A percentile compares a stretch with the other conserved stretches of the same genome.
These are phyloP conservation scores for Triplophysa siluroides DNA, from an alignment of 2,113 vertebrate genomes.

Conservation along the genomic window DNA sequence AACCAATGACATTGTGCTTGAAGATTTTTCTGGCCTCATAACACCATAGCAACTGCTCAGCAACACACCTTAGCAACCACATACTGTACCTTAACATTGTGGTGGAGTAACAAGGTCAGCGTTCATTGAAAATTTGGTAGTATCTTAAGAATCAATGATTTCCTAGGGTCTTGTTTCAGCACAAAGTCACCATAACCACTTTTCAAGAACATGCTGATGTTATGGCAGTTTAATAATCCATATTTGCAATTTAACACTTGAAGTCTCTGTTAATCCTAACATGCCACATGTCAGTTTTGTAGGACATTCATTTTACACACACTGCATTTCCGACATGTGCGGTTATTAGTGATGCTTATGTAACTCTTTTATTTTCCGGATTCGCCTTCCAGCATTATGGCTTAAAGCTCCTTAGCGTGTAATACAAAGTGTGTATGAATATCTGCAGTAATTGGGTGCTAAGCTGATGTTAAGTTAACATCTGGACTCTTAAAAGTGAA, in stretches of 20 bases:
- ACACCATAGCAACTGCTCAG: no score
- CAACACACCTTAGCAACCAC: no score
- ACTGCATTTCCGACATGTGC: background rate
- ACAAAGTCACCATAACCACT: background rate
- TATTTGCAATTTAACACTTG: background rate
- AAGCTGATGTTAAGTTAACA: conserved; percentile 23
- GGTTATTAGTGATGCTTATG: conserved; percentile 43
- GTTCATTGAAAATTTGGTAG: no score
- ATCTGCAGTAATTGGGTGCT: conserved; percentile 36
- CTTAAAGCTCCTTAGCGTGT: conserved; percentile 58
- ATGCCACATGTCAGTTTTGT: conserved; percentile 8
- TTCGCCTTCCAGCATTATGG: conserved; percentile 33
- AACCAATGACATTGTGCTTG: no score
- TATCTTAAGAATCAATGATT: no score
- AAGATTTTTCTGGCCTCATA: no score
- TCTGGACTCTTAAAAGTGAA: background rate
- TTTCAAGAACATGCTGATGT: background rate
- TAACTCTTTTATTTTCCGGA: conserved; percentile 58
- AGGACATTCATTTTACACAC: background rate
- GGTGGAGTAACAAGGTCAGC: no score
- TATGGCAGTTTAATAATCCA: background rate
- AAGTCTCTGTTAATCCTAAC: background rate
- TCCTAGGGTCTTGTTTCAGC: no score
- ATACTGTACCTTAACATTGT: no score
- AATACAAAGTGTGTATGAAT: conserved; percentile 42